Base-by-base conservation (phyloP, 1,140 invertebrate species). In the Radopholus similis region DNA sequence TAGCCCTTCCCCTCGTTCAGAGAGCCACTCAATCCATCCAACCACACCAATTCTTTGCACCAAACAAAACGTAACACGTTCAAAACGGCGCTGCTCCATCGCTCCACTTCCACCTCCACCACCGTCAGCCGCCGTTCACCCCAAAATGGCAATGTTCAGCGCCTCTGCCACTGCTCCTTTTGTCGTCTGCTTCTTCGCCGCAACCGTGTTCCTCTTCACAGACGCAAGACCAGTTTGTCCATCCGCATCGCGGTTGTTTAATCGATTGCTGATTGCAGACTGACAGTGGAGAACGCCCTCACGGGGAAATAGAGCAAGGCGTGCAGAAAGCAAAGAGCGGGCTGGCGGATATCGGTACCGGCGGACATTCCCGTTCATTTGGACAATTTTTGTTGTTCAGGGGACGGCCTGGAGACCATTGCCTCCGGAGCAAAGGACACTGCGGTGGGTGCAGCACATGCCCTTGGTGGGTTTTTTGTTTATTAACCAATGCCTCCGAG, bases 151-250 rank as follows among this genome's bases (percentile, higher is more conserved):
- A 60, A 60, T 60, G 57, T 26, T 30, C 47, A 51, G 30, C 38
- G 57, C 21, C 37, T 60, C 28, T 60, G 57, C 26, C 57, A 60
- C 30, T 60, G 57, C 30, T 40, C 57, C n/a, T 60, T 60, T 35
- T 60, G 57, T 23, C 57, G 57, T n/a, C 57, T 32, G 15, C 2
- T 44, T 44, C 23, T 30, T 38, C 44, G 23, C 23, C n/a, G 11
- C 38, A 0, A 1, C n/a, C 38, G 38, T 13, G n/a, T 40, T 11
- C 11, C 38, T 40, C 38, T 40, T 40, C n/a, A 11, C 38, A 40
- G 0, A 1, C 11, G 38, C 1, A 1, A 40, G n/a, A 1, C 38
- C 38, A 11, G 11, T n/a, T n/a, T 5, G 13, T 8, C 15, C n/a
- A n/a, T n/a, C n/a, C n/a, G n/a, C n/a, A n/a, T n/a, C n/a, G n/a